Base-by-base conservation (phyloP, 2,113 vertebrate genomes). In the Addax nasomaculatus region DNA sequence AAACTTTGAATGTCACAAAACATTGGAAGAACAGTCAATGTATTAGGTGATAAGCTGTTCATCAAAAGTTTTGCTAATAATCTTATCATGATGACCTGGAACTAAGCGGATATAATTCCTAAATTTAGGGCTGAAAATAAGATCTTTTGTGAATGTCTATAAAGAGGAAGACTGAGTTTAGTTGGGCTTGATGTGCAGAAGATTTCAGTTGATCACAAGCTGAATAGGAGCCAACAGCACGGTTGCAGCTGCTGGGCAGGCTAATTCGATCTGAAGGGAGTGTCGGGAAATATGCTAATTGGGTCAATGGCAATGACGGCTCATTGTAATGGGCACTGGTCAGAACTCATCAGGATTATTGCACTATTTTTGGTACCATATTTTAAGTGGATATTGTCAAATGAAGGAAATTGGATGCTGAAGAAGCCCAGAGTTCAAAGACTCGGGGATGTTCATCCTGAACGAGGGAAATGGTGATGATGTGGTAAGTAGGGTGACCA, bases 121-220 rank as follows among this genome's bases (percentile, higher is more conserved):
- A 53, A 84, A 73, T 80, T 87, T 62, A 73, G 49, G 10, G 29
- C 80, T 92, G 53, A 67, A 95, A 90, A 90, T 53, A 88, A 86
- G 94, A 90, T 87, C 57, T 27, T 95, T 70, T 67, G 55, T 47
- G 25, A 89, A 33, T 70, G 43, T 97, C 87, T 45, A 51, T 39
- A 39, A 84, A 94, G 49, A 92, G 83, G 43, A 90, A 92, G 85
- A 89, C 85, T 49, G 58, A 88, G 73, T 83, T 95, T 51, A 58
- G 73, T 17, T 27, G 89, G 19, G 78, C 29, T 94, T 97, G 79
- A 49, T 92, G 33, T 76, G 55, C 55, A 67, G 58, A 89, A 64
- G 21, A 92, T 86, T 95, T 81, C 30, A 79, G 62, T 39, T 94
- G 89, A 94, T 97, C 90, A 21, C 60, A 78, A 39, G 43, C 62